These are phyloP conservation scores for Drosophila kanekoi DNA, from an alignment of 2,888 invertebrate genomes.

Conservation along the genomic window DNA sequence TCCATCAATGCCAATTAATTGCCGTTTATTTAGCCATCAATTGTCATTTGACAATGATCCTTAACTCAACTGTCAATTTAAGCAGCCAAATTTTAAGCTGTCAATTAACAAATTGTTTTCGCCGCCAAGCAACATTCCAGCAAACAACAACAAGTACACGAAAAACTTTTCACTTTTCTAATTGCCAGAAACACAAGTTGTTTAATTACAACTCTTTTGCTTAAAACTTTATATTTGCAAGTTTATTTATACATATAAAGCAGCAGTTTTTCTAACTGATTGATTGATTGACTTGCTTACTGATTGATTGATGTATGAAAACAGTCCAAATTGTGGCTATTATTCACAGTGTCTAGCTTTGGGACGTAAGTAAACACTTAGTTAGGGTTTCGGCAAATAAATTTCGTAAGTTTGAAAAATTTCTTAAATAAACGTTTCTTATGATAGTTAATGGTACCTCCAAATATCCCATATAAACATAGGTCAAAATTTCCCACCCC, in stretches of 20 bases:
- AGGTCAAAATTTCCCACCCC: too few species aligned
- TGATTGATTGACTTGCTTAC: not conserved
- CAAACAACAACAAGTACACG: not conserved
- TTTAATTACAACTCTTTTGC: conserved; percentile 12
- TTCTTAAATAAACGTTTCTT: too few species aligned
- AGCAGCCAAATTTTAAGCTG: conserved; percentile 34
- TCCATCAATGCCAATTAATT: conserved; percentile 76
- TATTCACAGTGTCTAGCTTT: too few species aligned
- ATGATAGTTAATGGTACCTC: too few species aligned
- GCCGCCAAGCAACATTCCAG: not conserved
- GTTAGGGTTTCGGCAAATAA: too few species aligned
- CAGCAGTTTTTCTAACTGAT: not conserved
- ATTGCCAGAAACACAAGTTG: not conserved
- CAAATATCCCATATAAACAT: too few species aligned
- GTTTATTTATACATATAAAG: not conserved
- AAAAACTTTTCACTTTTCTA: not conserved
- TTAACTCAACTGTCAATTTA: conserved; percentile 37
- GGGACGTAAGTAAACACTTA: too few species aligned
- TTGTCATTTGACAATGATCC: conserved; percentile 49
- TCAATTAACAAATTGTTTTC: conserved; percentile 60
- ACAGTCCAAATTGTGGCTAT: too few species aligned
- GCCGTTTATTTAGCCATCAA: conserved; percentile 71
- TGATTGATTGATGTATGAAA: not conserved
- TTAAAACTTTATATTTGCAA: not conserved
- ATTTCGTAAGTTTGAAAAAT: too few species aligned